Percentiles rank a stretch among this genome's conserved stretches.
Evolutionary conservation across 1,140 invertebrate species (phyloP).

Genomic region (Gonioctena quinquepunctata): DNA sequence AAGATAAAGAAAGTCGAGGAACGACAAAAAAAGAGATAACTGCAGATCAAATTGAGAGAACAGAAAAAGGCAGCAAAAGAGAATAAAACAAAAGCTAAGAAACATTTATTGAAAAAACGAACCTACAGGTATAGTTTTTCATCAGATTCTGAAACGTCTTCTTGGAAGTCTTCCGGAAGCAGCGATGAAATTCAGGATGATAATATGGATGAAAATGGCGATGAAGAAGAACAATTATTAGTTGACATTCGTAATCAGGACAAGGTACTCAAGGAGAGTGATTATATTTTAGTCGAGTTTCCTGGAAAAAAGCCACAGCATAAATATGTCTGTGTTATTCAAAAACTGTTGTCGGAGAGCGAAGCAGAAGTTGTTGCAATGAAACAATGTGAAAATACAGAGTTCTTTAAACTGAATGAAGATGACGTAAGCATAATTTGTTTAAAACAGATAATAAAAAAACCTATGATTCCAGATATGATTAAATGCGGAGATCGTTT

Average conservation of each 20-base stretch:
- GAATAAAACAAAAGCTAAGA: not conserved
- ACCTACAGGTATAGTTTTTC: not conserved
- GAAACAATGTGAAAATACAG: no score
- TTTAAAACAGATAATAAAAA: constrained; percentile 2
- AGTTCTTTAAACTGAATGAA: no score
- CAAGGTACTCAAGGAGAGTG: not conserved
- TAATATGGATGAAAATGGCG: not conserved
- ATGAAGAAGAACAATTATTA: not conserved
- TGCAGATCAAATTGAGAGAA: not conserved
- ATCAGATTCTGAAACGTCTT: not conserved
- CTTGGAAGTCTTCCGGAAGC: not conserved
- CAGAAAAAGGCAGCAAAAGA: not conserved
- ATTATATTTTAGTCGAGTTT: not conserved
- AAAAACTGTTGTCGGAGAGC: not conserved
- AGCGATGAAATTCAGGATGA: not conserved
- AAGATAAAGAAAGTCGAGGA: constrained; percentile 1
- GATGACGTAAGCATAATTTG: not conserved
- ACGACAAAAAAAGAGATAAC: not conserved
- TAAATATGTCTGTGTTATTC: not conserved
- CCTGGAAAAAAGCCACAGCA: constrained; percentile 1
- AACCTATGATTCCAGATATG: not conserved
- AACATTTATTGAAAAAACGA: not conserved
- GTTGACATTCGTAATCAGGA: not conserved
- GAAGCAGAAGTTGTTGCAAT: no score
- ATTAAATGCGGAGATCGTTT: not conserved